Base-by-base conservation (phyloP, 2,888 invertebrate species). In the Perizoma flavofasciatum region DNA sequence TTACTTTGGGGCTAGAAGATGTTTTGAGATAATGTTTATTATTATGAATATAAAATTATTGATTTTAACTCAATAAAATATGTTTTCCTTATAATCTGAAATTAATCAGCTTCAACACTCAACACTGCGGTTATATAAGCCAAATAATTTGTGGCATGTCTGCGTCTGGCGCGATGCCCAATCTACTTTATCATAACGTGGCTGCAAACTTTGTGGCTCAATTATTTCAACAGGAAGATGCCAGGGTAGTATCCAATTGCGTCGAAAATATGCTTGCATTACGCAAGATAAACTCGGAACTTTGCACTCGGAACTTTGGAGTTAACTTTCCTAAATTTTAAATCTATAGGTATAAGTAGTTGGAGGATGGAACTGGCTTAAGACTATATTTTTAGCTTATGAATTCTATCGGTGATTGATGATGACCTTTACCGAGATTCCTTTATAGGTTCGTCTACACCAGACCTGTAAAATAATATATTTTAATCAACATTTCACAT, bases 221-320 rank as follows among this genome's bases (percentile, higher is more conserved):
- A 61, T 61, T 61, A 61, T 61, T 57, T 57, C 61, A 57, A 57
- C 61, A 52, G 37, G 61, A 61, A 61, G 61, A 61, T 57, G 53
- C 54, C 44, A 44, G 44, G 43, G 47, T n/a, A n/a, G 61, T 54
- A 57, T 57, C 61, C 61, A 61, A 61, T 57, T 61, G 54, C 32
- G 53, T 52, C 10, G 49, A 50, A 57, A 57, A 61, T 57, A 61
- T 54, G 54, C 54, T 57, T 57, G 61, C 61, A 57, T 57, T 56
- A 56, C 52, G 37, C 10, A 10, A 53, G 33, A 46, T 50, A 41
- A 61, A 54, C 33, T 49, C 5, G 43, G 32, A 57, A 53, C 57
- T 50, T 54, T 54, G 49, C 49, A 22, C 51, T 51, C 5, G 0
- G 7, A 32, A 43, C n/a, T 43, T 6, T 5, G n/a, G n/a, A 43